A percentile compares a stretch with the other conserved stretches of the same genome.
phyloP scores from a whole-genome alignment of 1,140 invertebrate genomes.

The Panonychus citri region DNA sequence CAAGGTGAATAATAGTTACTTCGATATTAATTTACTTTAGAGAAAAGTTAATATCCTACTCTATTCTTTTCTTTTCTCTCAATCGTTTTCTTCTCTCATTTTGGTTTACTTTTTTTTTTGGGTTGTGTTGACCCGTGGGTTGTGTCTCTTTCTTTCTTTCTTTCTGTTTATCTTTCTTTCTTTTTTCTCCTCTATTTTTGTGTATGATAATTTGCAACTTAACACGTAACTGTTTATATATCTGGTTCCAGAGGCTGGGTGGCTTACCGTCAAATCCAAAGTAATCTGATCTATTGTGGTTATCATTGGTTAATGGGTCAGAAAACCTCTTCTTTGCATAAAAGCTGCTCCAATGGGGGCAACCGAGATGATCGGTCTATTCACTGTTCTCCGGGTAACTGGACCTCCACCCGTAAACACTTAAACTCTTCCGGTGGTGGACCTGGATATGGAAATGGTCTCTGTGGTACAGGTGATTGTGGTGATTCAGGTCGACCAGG shows the following conservation, averaged over 20 bases:
- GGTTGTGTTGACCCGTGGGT: too few relatives aligned
- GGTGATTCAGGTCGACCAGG: constrained; percentile 31
- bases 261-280: not conserved
- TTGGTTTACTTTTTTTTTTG: too few relatives aligned
- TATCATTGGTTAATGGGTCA: constrained; percentile 1
- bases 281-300: not conserved
- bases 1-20: too few relatives aligned
- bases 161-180: not conserved
- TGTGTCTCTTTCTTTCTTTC: too few relatives aligned
- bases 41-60: too few relatives aligned
- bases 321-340: not conserved
- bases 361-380: not conserved
- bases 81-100: not conserved
- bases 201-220: not conserved
- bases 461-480: not conserved
- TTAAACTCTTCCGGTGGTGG: constrained; percentile 20
- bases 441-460: constrained; percentile 12
- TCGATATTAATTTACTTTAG: too few relatives aligned
- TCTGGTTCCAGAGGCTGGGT: not conserved
- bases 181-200: not conserved
- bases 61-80: not conserved
- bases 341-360: not conserved
- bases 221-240: not conserved
- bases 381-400: not conserved
- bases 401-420: not conserved